Evolutionary conservation across 2,888 invertebrate genomes (phyloP).

Genomic region (Stegana nigrithorax): DNA sequence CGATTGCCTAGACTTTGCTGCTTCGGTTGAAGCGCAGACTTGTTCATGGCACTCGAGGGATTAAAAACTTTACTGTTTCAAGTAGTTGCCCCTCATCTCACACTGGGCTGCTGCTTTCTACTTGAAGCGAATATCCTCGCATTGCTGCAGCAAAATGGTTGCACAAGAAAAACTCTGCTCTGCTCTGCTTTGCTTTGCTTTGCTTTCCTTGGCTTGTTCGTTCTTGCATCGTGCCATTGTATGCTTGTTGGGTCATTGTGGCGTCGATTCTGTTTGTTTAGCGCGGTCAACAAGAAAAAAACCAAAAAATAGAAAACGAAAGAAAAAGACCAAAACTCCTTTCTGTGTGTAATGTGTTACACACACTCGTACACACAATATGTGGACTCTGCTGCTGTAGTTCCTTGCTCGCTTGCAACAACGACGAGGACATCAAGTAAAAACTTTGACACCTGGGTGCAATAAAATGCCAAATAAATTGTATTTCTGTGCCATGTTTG

Average conservation of each 20-base stretch:
- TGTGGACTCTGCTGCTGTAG: too few species aligned
- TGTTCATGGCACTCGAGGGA: conserved; percentile 10
- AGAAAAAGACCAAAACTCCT: too few species aligned
- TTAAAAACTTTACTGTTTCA: conserved; percentile 9
- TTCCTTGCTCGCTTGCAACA: too few species aligned
- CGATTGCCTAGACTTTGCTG: too few species aligned
- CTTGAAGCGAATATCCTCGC: too few species aligned
- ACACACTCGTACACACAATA: too few species aligned
- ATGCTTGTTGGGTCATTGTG: conserved; percentile 8
- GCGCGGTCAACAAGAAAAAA: too few species aligned
- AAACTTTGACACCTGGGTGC: conserved; percentile 29
- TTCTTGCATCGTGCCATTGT: too few species aligned
- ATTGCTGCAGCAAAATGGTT: too few species aligned
- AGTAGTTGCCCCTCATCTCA: not conserved
- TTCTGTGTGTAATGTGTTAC: too few species aligned
- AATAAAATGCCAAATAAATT: conserved; percentile 34
- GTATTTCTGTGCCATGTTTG: conserved; percentile 25
- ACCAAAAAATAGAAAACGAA: too few species aligned
- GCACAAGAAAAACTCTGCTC: not conserved
- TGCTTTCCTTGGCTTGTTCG: too few species aligned
- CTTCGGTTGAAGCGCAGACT: conserved; percentile 13
- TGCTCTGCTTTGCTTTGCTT: not conserved
- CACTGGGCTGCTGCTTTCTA: not conserved
- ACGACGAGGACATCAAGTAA: not conserved
- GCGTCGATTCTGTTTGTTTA: conserved; percentile 10